Conservation (phyloP, 2,888 invertebrate genomes). For the Odontomyia ornata region DNA sequence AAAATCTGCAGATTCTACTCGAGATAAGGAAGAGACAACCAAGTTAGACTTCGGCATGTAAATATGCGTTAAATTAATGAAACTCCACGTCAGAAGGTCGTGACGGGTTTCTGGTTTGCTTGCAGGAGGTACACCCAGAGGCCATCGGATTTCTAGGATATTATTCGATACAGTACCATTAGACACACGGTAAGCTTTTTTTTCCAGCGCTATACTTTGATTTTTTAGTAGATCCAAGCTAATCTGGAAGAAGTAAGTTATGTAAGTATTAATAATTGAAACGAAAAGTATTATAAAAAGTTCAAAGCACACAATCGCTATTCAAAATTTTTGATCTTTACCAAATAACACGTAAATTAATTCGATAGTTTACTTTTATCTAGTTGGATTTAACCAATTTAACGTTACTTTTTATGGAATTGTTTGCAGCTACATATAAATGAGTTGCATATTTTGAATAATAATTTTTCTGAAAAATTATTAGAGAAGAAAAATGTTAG, state of each 20-base stretch:
- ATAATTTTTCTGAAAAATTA: too few relatives aligned
- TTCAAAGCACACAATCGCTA: too few relatives aligned
- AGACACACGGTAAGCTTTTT: slow-evolving; percentile 61
- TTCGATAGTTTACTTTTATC: too few relatives aligned
- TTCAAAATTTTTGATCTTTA: too few relatives aligned
- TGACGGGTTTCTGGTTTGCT: slow-evolving; percentile 77
- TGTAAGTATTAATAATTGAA: too few relatives aligned
- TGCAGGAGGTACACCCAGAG: slow-evolving; percentile 74
- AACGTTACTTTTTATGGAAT: too few relatives aligned
- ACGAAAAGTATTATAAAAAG: too few relatives aligned
- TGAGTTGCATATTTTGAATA: too few relatives aligned
- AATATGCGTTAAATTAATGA: slow-evolving; percentile 85
- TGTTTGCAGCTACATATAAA: too few relatives aligned
- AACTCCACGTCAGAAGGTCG: slow-evolving; percentile 87
- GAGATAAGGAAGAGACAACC: slow-evolving; percentile 72
- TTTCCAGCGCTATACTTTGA: slow-evolving; percentile 59
- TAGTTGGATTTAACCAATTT: too few relatives aligned
- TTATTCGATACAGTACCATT: slow-evolving; percentile 67
- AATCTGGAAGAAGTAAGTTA: slow-evolving; percentile 57
- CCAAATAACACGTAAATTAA: too few relatives aligned
- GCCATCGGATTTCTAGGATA: slow-evolving; percentile 73
- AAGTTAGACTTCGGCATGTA: slow-evolving; percentile 83
- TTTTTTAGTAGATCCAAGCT: slow-evolving; percentile 64
- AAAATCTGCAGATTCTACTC: slow-evolving; percentile 76
- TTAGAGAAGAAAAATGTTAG: too few relatives aligned